These are phyloP conservation scores for Anableps anableps DNA, from an alignment of 2,797 vertebrate species.

Conservation along the genomic window DNA sequence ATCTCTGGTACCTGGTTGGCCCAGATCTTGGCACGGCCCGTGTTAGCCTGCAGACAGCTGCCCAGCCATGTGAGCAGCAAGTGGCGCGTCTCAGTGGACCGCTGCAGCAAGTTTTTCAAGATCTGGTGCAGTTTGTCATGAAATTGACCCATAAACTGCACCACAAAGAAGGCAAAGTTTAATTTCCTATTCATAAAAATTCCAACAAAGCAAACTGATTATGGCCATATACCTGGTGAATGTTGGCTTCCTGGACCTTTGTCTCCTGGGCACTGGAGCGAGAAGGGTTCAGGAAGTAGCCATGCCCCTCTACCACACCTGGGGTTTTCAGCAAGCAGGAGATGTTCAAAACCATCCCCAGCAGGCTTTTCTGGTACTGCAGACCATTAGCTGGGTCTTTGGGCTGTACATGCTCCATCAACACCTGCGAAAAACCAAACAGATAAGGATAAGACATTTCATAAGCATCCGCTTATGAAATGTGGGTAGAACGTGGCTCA, in stretches of 20 bases:
- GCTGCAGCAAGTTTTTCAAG: constrained; percentile 93
- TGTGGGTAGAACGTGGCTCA: background rate
- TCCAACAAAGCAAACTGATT: background rate
- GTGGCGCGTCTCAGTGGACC: constrained; percentile 93
- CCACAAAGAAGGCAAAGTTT: constrained; percentile 13
- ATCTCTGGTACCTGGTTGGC: constrained; percentile 99
- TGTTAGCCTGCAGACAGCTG: constrained; percentile 93
- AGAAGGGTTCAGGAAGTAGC: constrained; percentile 94
- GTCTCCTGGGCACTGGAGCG: constrained; percentile 96
- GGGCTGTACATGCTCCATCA: constrained; percentile 93
- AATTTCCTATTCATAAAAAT: background rate
- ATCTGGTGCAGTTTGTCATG: constrained; percentile 96
- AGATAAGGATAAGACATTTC: background rate
- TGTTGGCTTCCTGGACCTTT: constrained; percentile 96
- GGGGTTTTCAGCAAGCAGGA: constrained; percentile 96
- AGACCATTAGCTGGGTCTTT: constrained; percentile 93
- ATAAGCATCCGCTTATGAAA: background rate
- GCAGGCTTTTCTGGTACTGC: constrained; percentile 94
- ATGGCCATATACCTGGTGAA: constrained; percentile 88
- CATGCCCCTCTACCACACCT: constrained; percentile 93
- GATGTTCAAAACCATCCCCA: constrained; percentile 88
- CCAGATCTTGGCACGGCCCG: constrained; percentile 96
- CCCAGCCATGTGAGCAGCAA: constrained; percentile 95
- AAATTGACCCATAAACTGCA: constrained; percentile 95
- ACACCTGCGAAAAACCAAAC: constrained; percentile 79